Conservation (phyloP, 2,797 vertebrate species). For the Catamblyrhynchus diadema region DNA sequence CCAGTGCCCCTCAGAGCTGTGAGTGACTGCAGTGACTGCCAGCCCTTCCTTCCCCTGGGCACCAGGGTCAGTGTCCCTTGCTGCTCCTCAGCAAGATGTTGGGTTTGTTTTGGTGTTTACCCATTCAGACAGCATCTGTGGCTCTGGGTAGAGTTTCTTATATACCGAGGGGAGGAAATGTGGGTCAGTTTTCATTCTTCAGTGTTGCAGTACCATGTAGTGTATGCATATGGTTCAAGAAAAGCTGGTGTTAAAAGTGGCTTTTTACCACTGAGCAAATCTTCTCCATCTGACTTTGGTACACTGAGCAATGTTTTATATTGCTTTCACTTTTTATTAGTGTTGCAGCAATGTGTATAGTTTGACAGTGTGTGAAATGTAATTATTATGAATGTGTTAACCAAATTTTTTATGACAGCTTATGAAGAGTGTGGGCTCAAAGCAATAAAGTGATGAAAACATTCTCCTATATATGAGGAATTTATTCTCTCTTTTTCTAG, state of each 20-base stretch:
- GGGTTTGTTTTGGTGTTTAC: background rate
- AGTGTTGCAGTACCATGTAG: background rate
- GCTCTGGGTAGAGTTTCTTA: background rate
- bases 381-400: background rate
- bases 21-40: background rate
- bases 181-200: background rate
- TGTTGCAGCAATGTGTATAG: background rate
- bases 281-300: background rate
- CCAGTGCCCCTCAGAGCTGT: background rate
- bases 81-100: background rate
- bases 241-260: background rate
- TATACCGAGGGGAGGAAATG: background rate
- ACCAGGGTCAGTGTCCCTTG: background rate
- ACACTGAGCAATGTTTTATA: background rate
- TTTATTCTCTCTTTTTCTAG: background rate
- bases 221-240: background rate
- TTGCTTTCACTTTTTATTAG: background rate
- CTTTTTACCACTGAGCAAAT: background rate
- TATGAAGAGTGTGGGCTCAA: background rate
- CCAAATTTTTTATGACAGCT: background rate
- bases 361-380: background rate
- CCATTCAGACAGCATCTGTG: background rate
- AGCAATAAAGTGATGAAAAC: background rate
- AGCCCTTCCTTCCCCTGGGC: background rate
- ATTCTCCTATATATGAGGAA: background rate